Base-by-base conservation (phyloP, 2,797 vertebrate species). In the Cuculus canorus region DNA sequence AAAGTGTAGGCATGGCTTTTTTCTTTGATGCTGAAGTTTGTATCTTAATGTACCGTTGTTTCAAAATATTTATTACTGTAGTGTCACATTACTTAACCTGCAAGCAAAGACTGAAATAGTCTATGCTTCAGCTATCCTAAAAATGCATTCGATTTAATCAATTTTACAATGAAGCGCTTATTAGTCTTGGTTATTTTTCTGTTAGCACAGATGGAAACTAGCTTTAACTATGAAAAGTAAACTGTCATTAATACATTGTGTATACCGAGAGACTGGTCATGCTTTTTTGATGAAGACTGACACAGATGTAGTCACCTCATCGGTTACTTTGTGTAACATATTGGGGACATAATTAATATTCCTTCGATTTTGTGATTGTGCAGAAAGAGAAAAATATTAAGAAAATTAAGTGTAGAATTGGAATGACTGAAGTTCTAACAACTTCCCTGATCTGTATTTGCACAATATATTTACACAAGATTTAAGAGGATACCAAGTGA, bases 301-400 rank as follows among this genome's bases (percentile, higher is more conserved):
- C 37, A n/a, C 21, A 32, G 37, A 11, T 37, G 17, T 22, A n/a
- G 43, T 48, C 0, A 2, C 16, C 3, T 73, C 78, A 60, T 0
- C 23, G 19, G 50, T 64, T 88, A 32, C 25, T 54, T 41, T 76
- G 13, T 52, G 39, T 73, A 48, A 63, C 28, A 56, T 85, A 33
- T 47, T 16, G 7, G 9, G 82, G 52, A 22, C 22, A 5, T 39
- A 87, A 61, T 23, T 69, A 66, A 52, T 28, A 28, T 5, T 73
- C 16, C 56, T 89, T 88, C 54, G 60, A 7, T 66, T 72, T 59
- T 2, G 0, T 77, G 43, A 25, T 35, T 73, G 64, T 82, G 43
- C 1, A 5, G 27, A 66, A 71, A 86, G 63, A 64, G 14, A 70
- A 82, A 77, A 84, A 52, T 65, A 17, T 1, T 63, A 73, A 85